These are phyloP conservation scores for Cherax quadricarinatus DNA, from an alignment of 1,140 invertebrate genomes.

Conservation along the genomic window DNA sequence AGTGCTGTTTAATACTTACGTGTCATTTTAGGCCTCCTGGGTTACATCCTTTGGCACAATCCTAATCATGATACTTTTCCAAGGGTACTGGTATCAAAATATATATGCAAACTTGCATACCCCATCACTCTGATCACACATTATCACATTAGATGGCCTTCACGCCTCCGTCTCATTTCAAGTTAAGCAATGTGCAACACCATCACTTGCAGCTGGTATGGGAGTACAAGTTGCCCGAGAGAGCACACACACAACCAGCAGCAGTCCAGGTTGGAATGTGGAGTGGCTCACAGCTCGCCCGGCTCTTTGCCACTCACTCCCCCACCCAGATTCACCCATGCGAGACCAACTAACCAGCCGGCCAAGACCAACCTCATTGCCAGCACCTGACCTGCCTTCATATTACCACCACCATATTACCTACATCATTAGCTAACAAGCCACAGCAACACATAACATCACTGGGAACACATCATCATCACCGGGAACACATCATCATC, in stretches of 20 bases:
- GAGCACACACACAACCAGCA: not conserved
- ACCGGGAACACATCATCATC: too few species aligned
- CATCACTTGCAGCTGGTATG: conserved; percentile 1
- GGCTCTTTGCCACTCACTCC: not conserved
- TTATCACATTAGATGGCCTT: not conserved
- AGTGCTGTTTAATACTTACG: conserved; percentile 21
- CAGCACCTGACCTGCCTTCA: not conserved
- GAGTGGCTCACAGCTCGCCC: conserved; percentile 60
- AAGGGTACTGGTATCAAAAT: not conserved
- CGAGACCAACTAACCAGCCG: not conserved
- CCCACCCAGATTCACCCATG: conserved; percentile 1
- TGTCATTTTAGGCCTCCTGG: conserved; percentile 6
- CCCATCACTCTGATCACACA: not conserved
- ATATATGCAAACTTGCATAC: not conserved
- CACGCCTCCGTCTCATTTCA: not conserved
- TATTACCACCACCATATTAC: too few species aligned
- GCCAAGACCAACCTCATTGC: not conserved
- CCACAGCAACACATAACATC: not conserved
- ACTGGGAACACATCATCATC: not conserved
- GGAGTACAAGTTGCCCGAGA: not conserved
- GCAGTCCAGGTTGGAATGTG: conserved; percentile 55
- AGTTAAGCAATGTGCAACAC: not conserved
- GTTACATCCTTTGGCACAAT: conserved; percentile 11
- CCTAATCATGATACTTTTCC: not conserved
- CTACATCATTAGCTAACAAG: not conserved